Base-by-base conservation (phyloP, 1,140 invertebrate genomes). In the Leptonema lineaticorne region DNA sequence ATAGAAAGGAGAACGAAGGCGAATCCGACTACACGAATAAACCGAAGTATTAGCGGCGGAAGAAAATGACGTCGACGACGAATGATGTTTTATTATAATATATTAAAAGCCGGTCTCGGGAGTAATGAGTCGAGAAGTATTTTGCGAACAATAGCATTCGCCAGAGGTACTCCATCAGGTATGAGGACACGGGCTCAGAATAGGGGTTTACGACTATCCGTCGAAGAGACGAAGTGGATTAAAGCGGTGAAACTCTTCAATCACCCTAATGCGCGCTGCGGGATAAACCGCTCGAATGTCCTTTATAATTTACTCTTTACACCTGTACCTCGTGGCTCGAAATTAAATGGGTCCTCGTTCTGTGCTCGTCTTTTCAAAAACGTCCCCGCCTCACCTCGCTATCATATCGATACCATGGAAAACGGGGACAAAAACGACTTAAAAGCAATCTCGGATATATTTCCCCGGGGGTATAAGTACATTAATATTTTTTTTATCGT, bases 171-270 rank as follows among this genome's bases (percentile, higher is more conserved):
- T n/a, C n/a, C n/a, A n/a, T n/a, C n/a, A n/a, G n/a, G n/a, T n/a
- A n/a, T n/a, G n/a, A n/a, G n/a, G 18, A 18, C 46, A 11, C 30
- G 9, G 37, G 37, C 11, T 41, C 11, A 14, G 37, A 41, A 16
- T 9, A 16, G 30, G 5, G 30, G 37, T 41, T 41, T 14, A 20
- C n/a, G n/a, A n/a, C n/a, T 22, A 48, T 48, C 27, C 50, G 20
- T 26, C 50, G 45, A 63, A 48, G 37, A 63, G 59, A 29, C 29
- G 67, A 58, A 63, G 67, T 69, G 60, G 67, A 69, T 63, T 69
- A 69, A 63, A 63, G 68, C 50, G 50, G 68, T 14, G 56, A 69
- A 48, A 69, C 50, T 69, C 68, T 65, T 69, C 68, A 69, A 69
- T 69, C 68, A 65, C 62, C 53, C 63, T 69, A 69, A 69, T 69